These are phyloP conservation scores for Eulemur rufifrons DNA, from an alignment of 2,113 vertebrate genomes.

Conservation along the genomic window DNA sequence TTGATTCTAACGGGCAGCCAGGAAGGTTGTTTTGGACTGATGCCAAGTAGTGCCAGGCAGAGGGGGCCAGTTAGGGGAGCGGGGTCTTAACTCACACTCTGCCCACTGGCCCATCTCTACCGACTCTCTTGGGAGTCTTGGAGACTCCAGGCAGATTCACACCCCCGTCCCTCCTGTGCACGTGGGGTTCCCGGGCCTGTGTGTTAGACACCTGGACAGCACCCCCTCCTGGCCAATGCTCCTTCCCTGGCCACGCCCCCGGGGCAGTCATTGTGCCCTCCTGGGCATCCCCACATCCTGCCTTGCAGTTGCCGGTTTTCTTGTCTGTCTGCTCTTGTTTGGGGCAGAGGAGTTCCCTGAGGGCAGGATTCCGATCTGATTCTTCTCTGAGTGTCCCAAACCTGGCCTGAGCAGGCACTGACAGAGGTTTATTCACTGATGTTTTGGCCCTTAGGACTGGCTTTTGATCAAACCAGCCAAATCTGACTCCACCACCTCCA, in stretches of 20 bases:
- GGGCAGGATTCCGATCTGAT: not conserved
- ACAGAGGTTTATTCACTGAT: rapidly evolving
- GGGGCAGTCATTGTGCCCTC: no score
- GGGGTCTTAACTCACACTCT: not conserved
- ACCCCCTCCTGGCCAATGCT: not conserved
- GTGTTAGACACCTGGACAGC: not conserved
- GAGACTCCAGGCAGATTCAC: not conserved
- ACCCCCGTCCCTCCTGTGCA: not conserved
- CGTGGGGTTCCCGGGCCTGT: no score
- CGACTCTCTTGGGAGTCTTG: not conserved
- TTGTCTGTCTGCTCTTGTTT: not conserved
- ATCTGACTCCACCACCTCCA: not conserved
- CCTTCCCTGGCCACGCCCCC: not conserved
- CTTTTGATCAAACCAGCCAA: not conserved
- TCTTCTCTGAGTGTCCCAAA: not conserved
- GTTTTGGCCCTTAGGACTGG: not conserved
- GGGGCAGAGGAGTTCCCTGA: not conserved
- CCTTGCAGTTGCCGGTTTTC: not conserved
- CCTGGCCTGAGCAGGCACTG: not conserved
- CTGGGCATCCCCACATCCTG: no score
- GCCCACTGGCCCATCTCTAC: not conserved
- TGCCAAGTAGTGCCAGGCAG: rapidly evolving
- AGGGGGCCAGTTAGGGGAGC: no score
- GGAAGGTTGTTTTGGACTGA: not conserved
- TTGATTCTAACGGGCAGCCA: rapidly evolving